A percentile compares a stretch with the other conserved stretches of the same genome.
These are phyloP conservation scores for Catocala nupta DNA, from an alignment of 2,888 invertebrate species.

Conservation along the genomic window DNA sequence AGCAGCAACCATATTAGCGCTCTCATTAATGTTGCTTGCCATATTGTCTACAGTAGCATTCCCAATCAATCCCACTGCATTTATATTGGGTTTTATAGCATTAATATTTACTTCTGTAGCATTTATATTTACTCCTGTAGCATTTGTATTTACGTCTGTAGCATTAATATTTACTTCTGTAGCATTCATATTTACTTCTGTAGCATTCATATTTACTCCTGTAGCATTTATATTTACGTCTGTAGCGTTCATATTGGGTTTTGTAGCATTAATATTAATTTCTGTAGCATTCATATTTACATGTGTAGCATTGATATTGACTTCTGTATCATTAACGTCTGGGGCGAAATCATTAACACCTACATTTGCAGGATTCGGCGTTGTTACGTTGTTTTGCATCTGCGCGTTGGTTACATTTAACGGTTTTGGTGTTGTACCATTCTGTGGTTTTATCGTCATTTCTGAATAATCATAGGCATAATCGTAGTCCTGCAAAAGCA, in stretches of 20 bases:
- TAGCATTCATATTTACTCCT: not conserved
- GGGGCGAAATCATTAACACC: no score
- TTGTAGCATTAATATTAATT: not conserved
- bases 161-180: not conserved
- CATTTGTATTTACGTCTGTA: no score
- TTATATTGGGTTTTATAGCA: not conserved
- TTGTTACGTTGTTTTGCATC: slow-evolving; percentile 57
- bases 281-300: slow-evolving; percentile 1
- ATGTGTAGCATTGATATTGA: not conserved
- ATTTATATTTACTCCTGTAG: not conserved
- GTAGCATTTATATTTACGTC: no score
- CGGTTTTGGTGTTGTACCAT: slow-evolving; percentile 78
- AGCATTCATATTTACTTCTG: not conserved
- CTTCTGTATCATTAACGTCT: not conserved
- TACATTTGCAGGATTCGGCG: slow-evolving; percentile 15
- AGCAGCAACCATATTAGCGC: slow-evolving; percentile 9
- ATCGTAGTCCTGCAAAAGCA: slow-evolving; percentile 89
- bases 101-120: not conserved
- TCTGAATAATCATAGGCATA: slow-evolving; percentile 92
- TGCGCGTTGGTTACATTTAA: slow-evolving; percentile 63
- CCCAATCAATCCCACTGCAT: no score
- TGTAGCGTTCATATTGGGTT: no score
- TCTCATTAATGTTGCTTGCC: not conserved
- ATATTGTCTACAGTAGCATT: not conserved
- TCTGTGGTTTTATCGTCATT: slow-evolving; percentile 90